Conservation (phyloP, 2,888 invertebrate genomes). For the Rhorus exstirpatorius region DNA sequence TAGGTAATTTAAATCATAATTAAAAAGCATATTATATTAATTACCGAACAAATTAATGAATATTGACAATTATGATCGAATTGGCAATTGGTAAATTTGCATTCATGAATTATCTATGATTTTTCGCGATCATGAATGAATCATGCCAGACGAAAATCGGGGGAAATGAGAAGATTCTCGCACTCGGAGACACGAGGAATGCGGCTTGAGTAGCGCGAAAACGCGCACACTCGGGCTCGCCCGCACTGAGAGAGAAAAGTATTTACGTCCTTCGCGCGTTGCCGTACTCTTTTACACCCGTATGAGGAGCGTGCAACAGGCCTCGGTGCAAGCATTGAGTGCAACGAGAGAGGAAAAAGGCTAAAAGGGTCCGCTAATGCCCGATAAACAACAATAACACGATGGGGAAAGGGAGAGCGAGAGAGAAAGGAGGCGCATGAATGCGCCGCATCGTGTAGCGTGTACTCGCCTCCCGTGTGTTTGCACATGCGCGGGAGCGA, state of each 20-base stretch:
- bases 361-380: constrained; percentile 74
- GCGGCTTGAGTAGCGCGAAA: constrained; percentile 62
- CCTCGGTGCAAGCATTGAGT: constrained; percentile 50
- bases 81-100: too few species aligned
- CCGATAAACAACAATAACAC: constrained; percentile 78
- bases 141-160: constrained; percentile 33
- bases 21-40: too few species aligned
- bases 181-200: constrained; percentile 53
- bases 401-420: constrained; percentile 63
- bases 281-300: constrained; percentile 24
- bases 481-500: constrained; percentile 83
- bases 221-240: constrained; percentile 39
- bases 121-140: constrained; percentile 41
- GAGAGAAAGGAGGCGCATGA: constrained; percentile 54
- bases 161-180: constrained; percentile 41
- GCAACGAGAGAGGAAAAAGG: constrained; percentile 48
- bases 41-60: too few species aligned
- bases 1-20: too few species aligned
- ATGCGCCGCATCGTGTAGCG: constrained; percentile 72
- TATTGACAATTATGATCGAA: too few species aligned
- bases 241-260: constrained; percentile 40
- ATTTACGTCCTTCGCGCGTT: constrained; percentile 44
- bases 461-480: constrained; percentile 74
- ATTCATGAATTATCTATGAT: too few species aligned
- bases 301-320: constrained; percentile 37